These are phyloP conservation scores for Clarias batrachus DNA, from an alignment of 2,113 vertebrate genomes.

Conservation along the genomic window DNA sequence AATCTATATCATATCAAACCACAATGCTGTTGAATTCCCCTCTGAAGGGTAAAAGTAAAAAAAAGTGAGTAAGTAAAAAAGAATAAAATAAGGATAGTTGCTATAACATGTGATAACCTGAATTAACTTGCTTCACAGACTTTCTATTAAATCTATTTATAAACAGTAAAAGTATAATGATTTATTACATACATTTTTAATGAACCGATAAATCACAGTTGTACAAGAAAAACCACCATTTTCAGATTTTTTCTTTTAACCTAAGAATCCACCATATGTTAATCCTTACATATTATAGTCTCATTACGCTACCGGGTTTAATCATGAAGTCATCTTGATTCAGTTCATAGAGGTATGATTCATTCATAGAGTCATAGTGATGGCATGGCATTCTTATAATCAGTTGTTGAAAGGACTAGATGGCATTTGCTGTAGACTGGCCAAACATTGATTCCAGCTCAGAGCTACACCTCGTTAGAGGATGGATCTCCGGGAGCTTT, in stretches of 20 bases:
- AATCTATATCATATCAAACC: neutral
- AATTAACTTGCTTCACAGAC: neutral
- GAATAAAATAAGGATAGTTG: neutral
- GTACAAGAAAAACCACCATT: neutral
- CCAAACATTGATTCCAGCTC: conserved; percentile 28
- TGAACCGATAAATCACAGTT: neutral
- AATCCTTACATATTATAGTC: neutral
- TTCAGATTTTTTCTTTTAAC: neutral
- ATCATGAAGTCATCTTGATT: conserved; percentile 6
- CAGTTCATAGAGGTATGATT: neutral
- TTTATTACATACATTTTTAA: too few relatives aligned
- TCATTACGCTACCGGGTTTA: neutral
- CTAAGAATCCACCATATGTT: neutral
- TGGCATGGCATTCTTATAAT: conserved; percentile 34
- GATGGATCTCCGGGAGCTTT: conserved; percentile 37
- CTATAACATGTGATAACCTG: neutral
- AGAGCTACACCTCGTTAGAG: conserved; percentile 35
- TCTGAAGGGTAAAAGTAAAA: neutral
- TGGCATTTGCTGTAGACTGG: conserved; percentile 16
- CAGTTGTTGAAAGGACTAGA: conserved; percentile 38
- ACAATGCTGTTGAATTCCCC: neutral
- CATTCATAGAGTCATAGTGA: conserved; percentile 2
- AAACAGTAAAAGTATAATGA: neutral
- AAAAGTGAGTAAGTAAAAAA: too few relatives aligned
- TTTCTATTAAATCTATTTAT: neutral